phyloP scores from a whole-genome alignment of 1,140 invertebrate species.

The Procambarus virginalis region DNA sequence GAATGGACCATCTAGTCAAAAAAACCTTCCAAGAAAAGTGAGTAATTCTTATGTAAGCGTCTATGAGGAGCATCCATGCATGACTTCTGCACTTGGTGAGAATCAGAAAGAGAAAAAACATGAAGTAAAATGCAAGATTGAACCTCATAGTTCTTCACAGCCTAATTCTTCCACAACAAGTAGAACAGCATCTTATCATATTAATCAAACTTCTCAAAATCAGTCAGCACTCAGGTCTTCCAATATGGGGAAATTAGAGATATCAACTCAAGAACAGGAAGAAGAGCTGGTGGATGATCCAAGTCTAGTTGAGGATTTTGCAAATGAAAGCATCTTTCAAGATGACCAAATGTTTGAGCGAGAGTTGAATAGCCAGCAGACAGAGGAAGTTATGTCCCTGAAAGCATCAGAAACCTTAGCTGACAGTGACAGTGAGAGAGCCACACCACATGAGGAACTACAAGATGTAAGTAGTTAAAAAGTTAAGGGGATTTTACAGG shows the following conservation, averaged over 20 bases:
- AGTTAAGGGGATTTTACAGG: no score
- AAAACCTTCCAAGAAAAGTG: not conserved
- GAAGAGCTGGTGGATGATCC: constrained; percentile 51
- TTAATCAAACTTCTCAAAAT: constrained; percentile 19
- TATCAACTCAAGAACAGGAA: constrained; percentile 29
- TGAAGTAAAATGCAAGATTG: constrained; percentile 58
- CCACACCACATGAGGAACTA: constrained; percentile 48
- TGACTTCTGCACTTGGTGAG: constrained; percentile 4
- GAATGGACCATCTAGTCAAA: constrained; percentile 29
- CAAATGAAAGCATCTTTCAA: constrained; percentile 42
- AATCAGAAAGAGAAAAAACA: constrained; percentile 31
- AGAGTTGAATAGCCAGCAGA: constrained; percentile 49
- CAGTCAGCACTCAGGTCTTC: not conserved
- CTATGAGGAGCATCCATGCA: constrained; percentile 13
- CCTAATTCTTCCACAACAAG: constrained; percentile 5
- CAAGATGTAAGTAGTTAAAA: constrained; percentile 44
- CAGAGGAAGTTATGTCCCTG: constrained; percentile 67
- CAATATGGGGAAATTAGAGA: constrained; percentile 23
- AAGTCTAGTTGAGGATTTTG: constrained; percentile 35
- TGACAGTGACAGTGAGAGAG: constrained; percentile 66
- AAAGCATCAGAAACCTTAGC: constrained; percentile 65
- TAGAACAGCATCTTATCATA: constrained; percentile 12
- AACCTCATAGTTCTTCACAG: constrained; percentile 25
- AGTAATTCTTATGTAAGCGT: constrained; percentile 25
- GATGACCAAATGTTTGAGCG: constrained; percentile 64